Base-by-base conservation (phyloP, 92 coral and sea anemone genomes). In the Porites cylindrica region DNA sequence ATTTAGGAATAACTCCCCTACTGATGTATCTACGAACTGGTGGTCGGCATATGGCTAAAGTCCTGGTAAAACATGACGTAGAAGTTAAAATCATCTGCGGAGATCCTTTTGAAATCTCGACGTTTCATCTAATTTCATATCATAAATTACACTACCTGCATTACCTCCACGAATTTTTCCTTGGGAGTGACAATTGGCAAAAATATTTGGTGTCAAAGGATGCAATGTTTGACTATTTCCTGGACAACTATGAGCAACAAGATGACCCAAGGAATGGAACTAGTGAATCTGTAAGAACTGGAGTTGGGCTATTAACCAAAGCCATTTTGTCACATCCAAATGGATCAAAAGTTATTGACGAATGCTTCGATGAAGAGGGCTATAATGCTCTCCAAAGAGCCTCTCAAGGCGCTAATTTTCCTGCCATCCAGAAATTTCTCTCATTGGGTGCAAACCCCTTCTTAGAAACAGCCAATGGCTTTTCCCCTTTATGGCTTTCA, bases 381-480 rank as follows among this genome's bases (percentile, higher is more conserved):
- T 89, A 80, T 51, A 88, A 74, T 0, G 86, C 89, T 47, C n/a
- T 92, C 29, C 95, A 92, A 47, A 85, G 95, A 58, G 95, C 93
- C 12, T 93, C 93, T 26, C 93, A 92, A 60, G 95, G 95, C 26
- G 95, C 93, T 72, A 92, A 92, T 67, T 60, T 92, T 72, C 85
- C 58, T 12, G 95, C 93, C 1, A 72, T 92, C 43, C 43, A 79
- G 50, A 84, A 89, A 58, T 71, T 84, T 2, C 77, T 89, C 23
- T 84, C 89, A 0, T 63, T 56, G 68, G 92, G 92, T 60, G 85
- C 92, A 19, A 71, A 89, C 72, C 38, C 59, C 11, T 19, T 14
- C 50, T 50, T 61, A 67, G 20, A 14, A 26, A 83, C 79, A 6
- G 11, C 66, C 19, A 52, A 53, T 1, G 92, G 89, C 2, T 26